Conservation (phyloP, 1,140 invertebrate genomes). For the Campoletis sonorensis region DNA sequence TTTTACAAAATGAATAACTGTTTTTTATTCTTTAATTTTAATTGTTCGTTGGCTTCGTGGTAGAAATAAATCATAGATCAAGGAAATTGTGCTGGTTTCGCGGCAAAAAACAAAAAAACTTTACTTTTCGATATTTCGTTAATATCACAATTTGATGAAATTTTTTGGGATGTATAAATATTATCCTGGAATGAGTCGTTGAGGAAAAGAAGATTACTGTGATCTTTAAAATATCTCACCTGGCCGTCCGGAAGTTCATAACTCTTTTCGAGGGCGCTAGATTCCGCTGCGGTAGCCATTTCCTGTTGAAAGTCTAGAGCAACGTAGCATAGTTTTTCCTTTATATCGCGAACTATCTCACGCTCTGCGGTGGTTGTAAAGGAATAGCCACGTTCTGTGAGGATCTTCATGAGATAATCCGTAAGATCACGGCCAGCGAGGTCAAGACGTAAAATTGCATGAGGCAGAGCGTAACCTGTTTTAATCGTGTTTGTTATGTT, state of each 20-base stretch:
- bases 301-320: conserved; percentile 91
- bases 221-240: conserved; percentile 76
- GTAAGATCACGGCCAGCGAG: conserved; percentile 93
- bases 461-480: conserved; percentile 81
- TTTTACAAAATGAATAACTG: too few species aligned
- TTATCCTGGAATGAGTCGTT: not conserved
- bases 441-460: conserved; percentile 92
- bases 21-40: too few species aligned
- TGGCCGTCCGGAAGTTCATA: conserved; percentile 93
- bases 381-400: conserved; percentile 87
- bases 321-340: conserved; percentile 91
- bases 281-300: conserved; percentile 90
- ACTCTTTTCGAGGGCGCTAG: conserved; percentile 89
- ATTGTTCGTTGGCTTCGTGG: too few species aligned
- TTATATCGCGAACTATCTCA: conserved; percentile 92
- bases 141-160: too few species aligned
- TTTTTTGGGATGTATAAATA: too few species aligned
- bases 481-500: not conserved
- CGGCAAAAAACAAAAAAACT: too few species aligned
- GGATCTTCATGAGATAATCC: conserved; percentile 92
- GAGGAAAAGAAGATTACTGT: not conserved
- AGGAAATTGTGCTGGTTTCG: too few species aligned
- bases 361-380: conserved; percentile 86
- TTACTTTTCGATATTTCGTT: too few species aligned
- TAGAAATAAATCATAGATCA: too few species aligned